Evolutionary conservation across 2,797 vertebrate species (phyloP).

Genomic region (Scomberomorus guttatus): DNA sequence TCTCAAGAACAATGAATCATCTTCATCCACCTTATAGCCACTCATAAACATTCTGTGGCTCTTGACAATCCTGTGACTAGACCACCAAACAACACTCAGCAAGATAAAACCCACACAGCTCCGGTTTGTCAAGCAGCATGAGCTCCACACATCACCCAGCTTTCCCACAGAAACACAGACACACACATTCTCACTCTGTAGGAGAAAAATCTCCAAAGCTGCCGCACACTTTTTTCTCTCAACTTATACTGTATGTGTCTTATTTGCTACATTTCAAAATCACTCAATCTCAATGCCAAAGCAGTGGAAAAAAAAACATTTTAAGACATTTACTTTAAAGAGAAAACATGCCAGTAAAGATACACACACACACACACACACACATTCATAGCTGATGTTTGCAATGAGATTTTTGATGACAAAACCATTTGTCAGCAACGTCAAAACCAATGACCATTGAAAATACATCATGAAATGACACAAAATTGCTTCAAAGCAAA

Average conservation of each 20-base stretch:
- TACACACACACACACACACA: background rate
- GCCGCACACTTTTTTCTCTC: background rate
- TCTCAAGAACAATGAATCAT: slow-evolving; percentile 44
- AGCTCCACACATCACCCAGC: slow-evolving; percentile 35
- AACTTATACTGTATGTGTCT: background rate
- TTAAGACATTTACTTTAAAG: background rate
- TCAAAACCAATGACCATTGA: slow-evolving; percentile 55
- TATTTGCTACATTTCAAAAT: slow-evolving; percentile 12
- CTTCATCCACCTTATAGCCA: slow-evolving; percentile 46
- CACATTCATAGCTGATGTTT: slow-evolving; percentile 33
- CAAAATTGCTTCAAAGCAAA: slow-evolving; percentile 52
- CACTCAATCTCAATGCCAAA: slow-evolving; percentile 22
- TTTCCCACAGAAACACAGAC: slow-evolving; percentile 9
- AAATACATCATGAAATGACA: slow-evolving; percentile 61
- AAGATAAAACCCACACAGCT: slow-evolving; percentile 60
- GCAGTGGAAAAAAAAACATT: slow-evolving; percentile 24
- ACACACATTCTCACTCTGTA: slow-evolving; percentile 5
- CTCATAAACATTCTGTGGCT: slow-evolving; percentile 49
- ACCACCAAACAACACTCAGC: slow-evolving; percentile 41
- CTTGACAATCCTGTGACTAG: slow-evolving; percentile 49
- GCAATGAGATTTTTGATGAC: slow-evolving; percentile 50
- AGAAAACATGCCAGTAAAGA: slow-evolving; percentile 1
- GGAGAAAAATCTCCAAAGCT: slow-evolving; percentile 34
- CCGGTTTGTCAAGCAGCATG: slow-evolving; percentile 40
- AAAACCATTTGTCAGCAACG: slow-evolving; percentile 56